Conservation (phyloP, 2,113 vertebrate species). For the Xiphophorus maculatus region DNA sequence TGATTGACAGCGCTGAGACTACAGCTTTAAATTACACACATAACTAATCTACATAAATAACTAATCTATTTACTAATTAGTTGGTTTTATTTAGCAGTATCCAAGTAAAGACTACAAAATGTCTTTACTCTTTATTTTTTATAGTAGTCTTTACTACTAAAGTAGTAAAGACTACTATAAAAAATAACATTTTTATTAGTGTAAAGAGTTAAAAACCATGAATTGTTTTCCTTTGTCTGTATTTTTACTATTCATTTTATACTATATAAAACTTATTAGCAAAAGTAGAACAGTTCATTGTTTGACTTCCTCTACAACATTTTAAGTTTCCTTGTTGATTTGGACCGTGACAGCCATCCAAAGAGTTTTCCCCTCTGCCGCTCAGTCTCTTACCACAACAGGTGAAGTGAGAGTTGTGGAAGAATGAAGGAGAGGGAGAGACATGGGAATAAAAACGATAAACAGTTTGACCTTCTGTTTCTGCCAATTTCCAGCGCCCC, state of each 20-base stretch:
- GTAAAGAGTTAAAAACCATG: too few species aligned
- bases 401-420: constrained; percentile 65
- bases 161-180: background rate
- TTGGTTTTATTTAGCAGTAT: background rate
- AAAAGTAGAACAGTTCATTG: constrained; percentile 41
- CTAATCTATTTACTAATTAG: background rate
- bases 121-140: too few species aligned
- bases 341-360: constrained; percentile 29
- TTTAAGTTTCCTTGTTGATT: constrained; percentile 20
- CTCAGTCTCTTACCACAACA: constrained; percentile 69
- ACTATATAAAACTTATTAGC: background rate
- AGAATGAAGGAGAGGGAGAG: constrained; percentile 67
- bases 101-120: background rate
- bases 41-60: background rate
- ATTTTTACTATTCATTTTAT: too few species aligned
- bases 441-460: constrained; percentile 77
- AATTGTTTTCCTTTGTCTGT: too few species aligned
- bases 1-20: too few species aligned
- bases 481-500: constrained; percentile 77
- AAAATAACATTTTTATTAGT: too few species aligned
- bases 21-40: background rate
- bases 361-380: constrained; percentile 34
- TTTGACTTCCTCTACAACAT: constrained; percentile 38
- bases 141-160: too few species aligned
- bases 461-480: constrained; percentile 85